phyloP scores from a whole-genome alignment of 2,113 vertebrate species.

The Bubo scandiacus region DNA sequence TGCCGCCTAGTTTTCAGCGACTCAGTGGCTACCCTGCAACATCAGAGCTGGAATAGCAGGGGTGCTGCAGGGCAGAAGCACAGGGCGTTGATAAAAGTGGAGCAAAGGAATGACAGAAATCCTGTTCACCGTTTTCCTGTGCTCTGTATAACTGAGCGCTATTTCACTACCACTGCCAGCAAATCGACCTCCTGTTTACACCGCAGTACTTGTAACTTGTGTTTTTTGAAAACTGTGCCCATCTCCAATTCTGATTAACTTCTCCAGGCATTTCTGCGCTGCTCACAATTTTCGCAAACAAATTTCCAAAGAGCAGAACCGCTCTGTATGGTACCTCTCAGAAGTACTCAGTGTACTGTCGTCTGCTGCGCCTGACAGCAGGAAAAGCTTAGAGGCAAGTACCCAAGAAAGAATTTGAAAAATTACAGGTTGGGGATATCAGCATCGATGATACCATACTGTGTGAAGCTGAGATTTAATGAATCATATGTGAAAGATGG shows the following conservation, averaged over 20 bases:
- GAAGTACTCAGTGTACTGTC: background rate
- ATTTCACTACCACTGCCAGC: background rate
- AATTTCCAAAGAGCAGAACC: background rate
- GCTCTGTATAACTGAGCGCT: background rate
- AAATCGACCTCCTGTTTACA: background rate
- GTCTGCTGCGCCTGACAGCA: background rate
- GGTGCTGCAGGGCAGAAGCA: background rate
- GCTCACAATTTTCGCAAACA: background rate
- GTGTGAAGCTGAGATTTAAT: background rate
- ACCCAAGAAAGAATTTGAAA: background rate
- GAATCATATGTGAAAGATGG: background rate
- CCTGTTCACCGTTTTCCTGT: background rate
- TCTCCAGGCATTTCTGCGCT: background rate
- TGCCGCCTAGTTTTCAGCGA: conserved; percentile 1
- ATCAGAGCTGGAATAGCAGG: background rate
- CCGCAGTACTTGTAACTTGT: background rate
- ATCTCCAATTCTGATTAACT: conserved; percentile 17
- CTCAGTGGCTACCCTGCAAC: background rate
- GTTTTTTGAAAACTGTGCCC: background rate
- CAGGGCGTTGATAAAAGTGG: background rate
- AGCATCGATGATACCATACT: background rate
- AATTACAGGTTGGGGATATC: background rate
- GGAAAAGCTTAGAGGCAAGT: background rate
- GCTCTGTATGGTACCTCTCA: background rate
- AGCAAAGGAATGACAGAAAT: conserved; percentile 4